A percentile compares a stretch with the other conserved stretches of the same genome.
phyloP scores from a whole-genome alignment of 2,797 vertebrate species.

The Sebastes steindachneri region DNA sequence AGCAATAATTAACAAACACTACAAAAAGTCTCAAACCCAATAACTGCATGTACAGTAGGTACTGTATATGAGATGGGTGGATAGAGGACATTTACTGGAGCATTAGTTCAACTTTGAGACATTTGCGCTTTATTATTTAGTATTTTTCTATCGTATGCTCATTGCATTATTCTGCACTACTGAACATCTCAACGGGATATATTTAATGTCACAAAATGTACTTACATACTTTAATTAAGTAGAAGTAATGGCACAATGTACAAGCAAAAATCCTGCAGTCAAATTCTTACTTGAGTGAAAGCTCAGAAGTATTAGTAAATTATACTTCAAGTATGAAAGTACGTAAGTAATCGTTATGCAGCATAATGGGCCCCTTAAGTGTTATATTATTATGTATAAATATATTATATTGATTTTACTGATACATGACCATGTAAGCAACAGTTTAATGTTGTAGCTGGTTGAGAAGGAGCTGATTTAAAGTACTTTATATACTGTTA shows the following conservation, averaged over 20 bases:
- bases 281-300: not conserved
- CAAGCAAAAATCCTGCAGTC: not conserved
- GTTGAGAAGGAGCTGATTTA: too few relatives aligned
- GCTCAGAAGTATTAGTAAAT: accelerated
- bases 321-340: not conserved
- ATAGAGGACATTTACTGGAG: not conserved
- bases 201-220: not conserved
- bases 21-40: too few relatives aligned
- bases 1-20: too few relatives aligned
- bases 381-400: not conserved
- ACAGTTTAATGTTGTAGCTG: not conserved
- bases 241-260: not conserved
- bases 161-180: not conserved
- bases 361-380: not conserved
- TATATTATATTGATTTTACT: not conserved
- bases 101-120: not conserved
- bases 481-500: not conserved
- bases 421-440: not conserved
- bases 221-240: not conserved
- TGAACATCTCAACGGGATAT: not conserved
- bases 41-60: not conserved
- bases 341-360: not conserved
- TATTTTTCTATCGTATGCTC: not conserved
- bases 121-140: not conserved
- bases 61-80: not conserved